Base-by-base conservation (phyloP, 2,113 vertebrate species). In the Hiodon alosoides region DNA sequence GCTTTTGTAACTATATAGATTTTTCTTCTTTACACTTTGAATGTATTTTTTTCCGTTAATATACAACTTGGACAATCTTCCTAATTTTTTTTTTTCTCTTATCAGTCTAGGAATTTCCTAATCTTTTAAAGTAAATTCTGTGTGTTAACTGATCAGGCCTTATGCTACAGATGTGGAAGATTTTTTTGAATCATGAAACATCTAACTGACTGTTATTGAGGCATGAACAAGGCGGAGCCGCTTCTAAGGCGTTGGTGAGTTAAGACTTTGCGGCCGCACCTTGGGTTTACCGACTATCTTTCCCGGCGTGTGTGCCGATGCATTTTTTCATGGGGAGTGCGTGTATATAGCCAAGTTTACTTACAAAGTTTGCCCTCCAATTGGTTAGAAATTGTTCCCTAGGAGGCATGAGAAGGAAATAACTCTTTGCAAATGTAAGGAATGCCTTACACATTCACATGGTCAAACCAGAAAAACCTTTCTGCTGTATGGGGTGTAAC, bases 181-280 rank as follows among this genome's bases (percentile, higher is more conserved):
- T n/a, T n/a, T n/a, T n/a, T n/a, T n/a, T n/a, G n/a, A 31, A 31
- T 31, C 31, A 31, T 31, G 31, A 31, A 54, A 46, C 48, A 5
- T 58, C 55, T 59, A 55, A 2, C 3, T 13, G 31, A 61, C 54
- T 51, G 31, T 65, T 50, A 62, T 17, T n/a, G 8, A 52, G 31
- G n/a, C 31, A 17, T 53, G 53, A 14, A 51, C 6, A 48, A 71
- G 16, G 73, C 7, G 48, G 79, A 46, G 14, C 2, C 55, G 62
- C 57, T 59, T 60, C 68, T 78, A 77, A 81, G 81, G 79, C 79
- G 77, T 75, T 76, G 85, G 78, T 83, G 77, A 69, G 31, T 31
- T 31, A 8, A 47, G 67, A 81, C 80, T 75, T 81, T 84, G 81
- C 67, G 78, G 83, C 85, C 69, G 62, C 77, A 76, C 76, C 59